Evolutionary conservation across 2,888 invertebrate genomes (phyloP).

Genomic region (Drosophila sordidula): DNA sequence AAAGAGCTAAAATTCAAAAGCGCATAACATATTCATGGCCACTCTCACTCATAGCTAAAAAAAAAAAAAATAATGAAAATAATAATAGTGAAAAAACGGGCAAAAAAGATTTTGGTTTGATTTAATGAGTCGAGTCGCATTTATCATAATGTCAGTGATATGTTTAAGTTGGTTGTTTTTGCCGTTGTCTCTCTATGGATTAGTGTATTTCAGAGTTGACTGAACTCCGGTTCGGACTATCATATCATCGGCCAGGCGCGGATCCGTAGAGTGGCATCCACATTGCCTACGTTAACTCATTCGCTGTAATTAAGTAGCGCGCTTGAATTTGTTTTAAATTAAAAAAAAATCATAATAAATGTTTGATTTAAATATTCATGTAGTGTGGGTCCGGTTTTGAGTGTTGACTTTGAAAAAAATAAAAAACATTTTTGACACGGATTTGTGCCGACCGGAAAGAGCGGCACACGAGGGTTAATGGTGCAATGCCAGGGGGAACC

Average conservation of each 20-base stretch:
- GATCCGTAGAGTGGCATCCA: slow-evolving; percentile 24
- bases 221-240: slow-evolving; percentile 44
- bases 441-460: slow-evolving; percentile 61
- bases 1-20: slow-evolving; percentile 27
- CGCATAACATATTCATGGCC: slow-evolving; percentile 39
- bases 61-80: slow-evolving; percentile 12
- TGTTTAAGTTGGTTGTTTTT: slow-evolving; percentile 21
- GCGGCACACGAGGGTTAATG: slow-evolving; percentile 42
- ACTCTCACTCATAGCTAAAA: slow-evolving; percentile 51
- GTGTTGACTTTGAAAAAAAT: slow-evolving; percentile 52
- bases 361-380: slow-evolving; percentile 58
- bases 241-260: slow-evolving; percentile 8
- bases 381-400: slow-evolving; percentile 55
- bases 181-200: slow-evolving; percentile 43
- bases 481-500: slow-evolving; percentile 37
- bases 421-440: slow-evolving; percentile 52
- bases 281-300: slow-evolving; percentile 47
- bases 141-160: slow-evolving; percentile 62
- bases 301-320: slow-evolving; percentile 65
- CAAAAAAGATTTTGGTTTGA: slow-evolving; percentile 42
- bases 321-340: slow-evolving; percentile 49
- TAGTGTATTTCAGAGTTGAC: slow-evolving; percentile 56
- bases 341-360: slow-evolving; percentile 27
- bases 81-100: slow-evolving; percentile 21
- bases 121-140: slow-evolving; percentile 72